Conservation (phyloP, 1,140 invertebrate species). For the Magallana ariakensis region DNA sequence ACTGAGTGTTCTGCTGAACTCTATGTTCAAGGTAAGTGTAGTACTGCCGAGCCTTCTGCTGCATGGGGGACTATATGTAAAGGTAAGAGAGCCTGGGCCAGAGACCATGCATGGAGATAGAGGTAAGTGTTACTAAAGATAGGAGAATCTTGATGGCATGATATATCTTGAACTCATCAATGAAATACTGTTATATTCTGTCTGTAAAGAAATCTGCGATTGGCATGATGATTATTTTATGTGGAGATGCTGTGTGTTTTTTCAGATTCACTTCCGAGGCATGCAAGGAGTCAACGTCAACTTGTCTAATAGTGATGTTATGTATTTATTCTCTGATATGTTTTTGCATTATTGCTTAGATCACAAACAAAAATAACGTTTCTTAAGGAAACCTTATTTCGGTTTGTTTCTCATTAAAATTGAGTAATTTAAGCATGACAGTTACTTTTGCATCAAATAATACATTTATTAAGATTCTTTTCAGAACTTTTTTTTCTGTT, state of each 20-base stretch:
- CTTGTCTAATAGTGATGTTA: background rate
- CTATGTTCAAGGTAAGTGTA: slow-evolving; percentile 82
- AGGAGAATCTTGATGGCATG: no score
- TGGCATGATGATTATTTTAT: slow-evolving; percentile 10
- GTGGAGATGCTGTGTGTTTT: slow-evolving; percentile 2
- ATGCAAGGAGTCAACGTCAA: slow-evolving; percentile 4
- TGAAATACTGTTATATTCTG: no score
- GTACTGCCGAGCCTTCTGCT: background rate
- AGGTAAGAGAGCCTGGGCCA: background rate
- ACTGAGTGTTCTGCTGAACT: slow-evolving; percentile 84
- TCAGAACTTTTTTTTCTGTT: background rate
- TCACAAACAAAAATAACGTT: slow-evolving; percentile 25
- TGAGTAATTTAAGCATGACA: background rate
- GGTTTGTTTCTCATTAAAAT: background rate
- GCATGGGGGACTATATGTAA: background rate
- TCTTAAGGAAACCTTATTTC: background rate
- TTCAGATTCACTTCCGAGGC: slow-evolving; percentile 13
- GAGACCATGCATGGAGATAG: background rate
- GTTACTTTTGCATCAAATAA: background rate
- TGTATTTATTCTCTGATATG: background rate
- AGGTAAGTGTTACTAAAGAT: background rate
- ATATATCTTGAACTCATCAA: no score
- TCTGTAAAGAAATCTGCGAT: background rate
- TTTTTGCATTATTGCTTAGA: background rate
- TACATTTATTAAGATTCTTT: background rate